Evolutionary conservation across 2,113 vertebrate species (phyloP), one percentile per base, ranked within the genome.

Genomic region (Syrrhaptes paradoxus): DNA sequence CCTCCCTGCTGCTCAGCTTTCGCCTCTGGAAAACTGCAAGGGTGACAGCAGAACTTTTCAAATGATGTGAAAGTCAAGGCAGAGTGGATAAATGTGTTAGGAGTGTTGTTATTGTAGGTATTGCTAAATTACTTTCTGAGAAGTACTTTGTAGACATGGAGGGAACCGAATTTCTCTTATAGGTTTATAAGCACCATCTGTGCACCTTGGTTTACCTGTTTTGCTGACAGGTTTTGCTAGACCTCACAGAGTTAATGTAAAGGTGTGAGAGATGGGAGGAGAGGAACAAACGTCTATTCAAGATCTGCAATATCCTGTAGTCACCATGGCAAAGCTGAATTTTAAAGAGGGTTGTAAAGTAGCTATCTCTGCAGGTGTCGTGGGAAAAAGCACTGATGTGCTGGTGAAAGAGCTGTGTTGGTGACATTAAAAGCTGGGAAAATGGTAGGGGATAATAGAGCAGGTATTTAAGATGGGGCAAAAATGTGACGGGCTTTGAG

Each of bases 401-500:
- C 72, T 28, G 13, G 17, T 17, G 51, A 21, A 26, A 58, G 29
- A 68, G 36, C 19, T 32, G 63, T n/a, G 4, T 36, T 66, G 72
- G 25, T 6, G 59, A 7, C 16, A 17, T 29, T 18, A 62, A 89
- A 89, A 54, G 24, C 43, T 71, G 70, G 32, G 59, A 24, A 62
- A 55, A 43, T 9, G 21, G 22, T 13, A 6, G 46, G 65, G 67
- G 43, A 8, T 63, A 24, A 62, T 1, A 80, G 68, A 84, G 51
- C 59, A 77, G 41, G 36, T 54, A 17, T 51, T 13, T 31, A 70
- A 75, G 58, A 38, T 19, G 24, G 31, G 29, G 32, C n/a, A 70
- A 70, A 32, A 73, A 16, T 0, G 0, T 48, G 52, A 24, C 0
- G 0, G 38, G 25, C 38, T 84, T 91, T 32, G 59, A 61, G 83